These are phyloP conservation scores for Ceuthmochares aereus DNA, from an alignment of 2,113 vertebrate species.

Conservation along the genomic window DNA sequence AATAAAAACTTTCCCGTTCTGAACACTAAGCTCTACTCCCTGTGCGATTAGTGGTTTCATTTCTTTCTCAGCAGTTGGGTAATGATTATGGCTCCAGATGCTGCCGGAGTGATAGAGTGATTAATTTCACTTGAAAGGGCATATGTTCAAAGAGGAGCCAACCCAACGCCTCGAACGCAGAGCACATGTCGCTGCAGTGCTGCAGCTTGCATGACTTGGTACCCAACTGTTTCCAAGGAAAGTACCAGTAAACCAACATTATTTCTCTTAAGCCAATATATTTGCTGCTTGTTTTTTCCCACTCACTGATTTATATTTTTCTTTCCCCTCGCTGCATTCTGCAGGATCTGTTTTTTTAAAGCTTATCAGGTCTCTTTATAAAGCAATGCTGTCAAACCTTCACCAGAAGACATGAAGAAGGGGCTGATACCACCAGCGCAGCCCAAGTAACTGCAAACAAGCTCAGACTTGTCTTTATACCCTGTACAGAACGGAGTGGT, in stretches of 20 bases:
- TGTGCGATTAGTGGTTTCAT: slow-evolving; percentile 90
- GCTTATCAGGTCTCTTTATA: background rate
- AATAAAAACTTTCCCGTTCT: slow-evolving; percentile 80
- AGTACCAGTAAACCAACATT: background rate
- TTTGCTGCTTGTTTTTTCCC: background rate
- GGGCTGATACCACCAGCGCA: background rate
- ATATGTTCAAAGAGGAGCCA: slow-evolving; percentile 86
- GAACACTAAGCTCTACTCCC: slow-evolving; percentile 77
- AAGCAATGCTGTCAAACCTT: background rate
- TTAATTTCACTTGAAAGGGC: slow-evolving; percentile 94
- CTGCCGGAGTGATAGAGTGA: slow-evolving; percentile 93
- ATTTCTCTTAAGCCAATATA: background rate
- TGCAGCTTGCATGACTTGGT: slow-evolving; percentile 40
- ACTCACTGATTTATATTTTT: background rate
- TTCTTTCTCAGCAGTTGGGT: slow-evolving; percentile 92
- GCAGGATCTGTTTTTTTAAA: background rate
- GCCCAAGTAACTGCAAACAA: background rate
- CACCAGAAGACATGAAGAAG: background rate
- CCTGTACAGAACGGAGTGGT: background rate
- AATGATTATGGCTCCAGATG: slow-evolving; percentile 89
- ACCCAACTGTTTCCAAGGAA: slow-evolving; percentile 51
- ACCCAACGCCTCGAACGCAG: slow-evolving; percentile 61
- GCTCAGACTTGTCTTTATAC: background rate
- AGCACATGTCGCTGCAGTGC: slow-evolving; percentile 59
- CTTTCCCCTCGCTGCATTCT: background rate